Evolutionary conservation across 2,888 invertebrate genomes (phyloP).

Genomic region (Tillus elongatus): DNA sequence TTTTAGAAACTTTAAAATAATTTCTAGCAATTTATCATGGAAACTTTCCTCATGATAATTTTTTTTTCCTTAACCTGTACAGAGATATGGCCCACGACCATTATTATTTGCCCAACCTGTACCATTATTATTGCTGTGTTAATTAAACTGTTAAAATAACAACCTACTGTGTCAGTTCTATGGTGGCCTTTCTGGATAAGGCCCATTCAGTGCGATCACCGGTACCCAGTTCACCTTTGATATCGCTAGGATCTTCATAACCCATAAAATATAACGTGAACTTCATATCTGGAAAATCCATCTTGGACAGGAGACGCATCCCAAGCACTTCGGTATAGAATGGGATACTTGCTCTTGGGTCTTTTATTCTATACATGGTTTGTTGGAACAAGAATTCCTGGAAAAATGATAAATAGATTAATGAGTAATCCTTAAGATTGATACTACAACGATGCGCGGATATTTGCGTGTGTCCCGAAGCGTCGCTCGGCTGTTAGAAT

Average conservation of each 20-base stretch:
- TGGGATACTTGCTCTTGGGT: slow-evolving; percentile 75
- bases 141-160: no score
- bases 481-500: no score
- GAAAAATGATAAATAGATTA: slow-evolving; percentile 30
- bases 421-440: no score
- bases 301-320: slow-evolving; percentile 79
- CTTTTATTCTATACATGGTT: slow-evolving; percentile 94
- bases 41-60: no score
- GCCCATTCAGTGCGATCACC: slow-evolving; percentile 66
- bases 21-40: no score
- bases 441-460: no score
- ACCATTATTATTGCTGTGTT: no score
- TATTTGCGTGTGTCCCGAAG: no score
- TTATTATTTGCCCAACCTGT: no score
- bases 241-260: slow-evolving; percentile 66
- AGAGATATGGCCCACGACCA: no score
- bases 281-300: slow-evolving; percentile 82
- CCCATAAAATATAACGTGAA: slow-evolving; percentile 90
- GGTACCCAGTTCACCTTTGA: slow-evolving; percentile 56
- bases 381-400: slow-evolving; percentile 91
- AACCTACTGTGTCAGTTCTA: slow-evolving; percentile 87
- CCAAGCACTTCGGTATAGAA: slow-evolving; percentile 88
- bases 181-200: slow-evolving; percentile 71
- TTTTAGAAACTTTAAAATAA: no score
- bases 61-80: no score